Evolutionary conservation across 2,888 invertebrate species (phyloP).

Genomic region (Drosophila pegasa): DNA sequence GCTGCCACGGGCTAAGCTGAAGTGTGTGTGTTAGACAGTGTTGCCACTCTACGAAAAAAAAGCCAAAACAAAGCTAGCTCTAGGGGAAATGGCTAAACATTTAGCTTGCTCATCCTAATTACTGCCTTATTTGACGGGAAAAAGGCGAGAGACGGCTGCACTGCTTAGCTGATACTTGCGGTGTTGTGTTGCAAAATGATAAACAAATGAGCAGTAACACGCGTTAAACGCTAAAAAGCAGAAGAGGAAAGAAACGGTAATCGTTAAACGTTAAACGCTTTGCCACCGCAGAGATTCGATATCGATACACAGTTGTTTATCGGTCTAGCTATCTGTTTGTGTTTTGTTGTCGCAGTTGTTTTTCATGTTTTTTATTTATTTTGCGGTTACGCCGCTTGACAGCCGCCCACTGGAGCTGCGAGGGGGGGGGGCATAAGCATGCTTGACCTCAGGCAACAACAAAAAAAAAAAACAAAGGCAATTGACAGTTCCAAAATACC

Average conservation of each 20-base stretch:
- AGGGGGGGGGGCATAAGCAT: slow-evolving; percentile 23
- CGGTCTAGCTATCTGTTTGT: slow-evolving; percentile 47
- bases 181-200: slow-evolving; percentile 59
- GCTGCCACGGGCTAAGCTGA: slow-evolving; percentile 1
- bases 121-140: neutral
- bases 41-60: neutral
- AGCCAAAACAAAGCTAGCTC: neutral
- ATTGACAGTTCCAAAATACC: slow-evolving; percentile 45
- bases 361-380: slow-evolving; percentile 29
- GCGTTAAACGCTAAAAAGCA: slow-evolving; percentile 57
- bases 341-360: slow-evolving; percentile 42
- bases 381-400: slow-evolving; percentile 63
- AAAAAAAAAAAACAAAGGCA: slow-evolving; percentile 32
- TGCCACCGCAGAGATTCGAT: slow-evolving; percentile 64
- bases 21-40: slow-evolving; percentile 6
- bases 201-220: slow-evolving; percentile 71
- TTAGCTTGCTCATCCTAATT: neutral
- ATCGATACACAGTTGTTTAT: slow-evolving; percentile 52
- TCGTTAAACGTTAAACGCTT: slow-evolving; percentile 67
- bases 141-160: neutral
- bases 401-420: slow-evolving; percentile 36
- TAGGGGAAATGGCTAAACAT: neutral
- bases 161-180: slow-evolving; percentile 27
- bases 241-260: slow-evolving; percentile 46
- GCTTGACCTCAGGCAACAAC: slow-evolving; percentile 70